Base-by-base conservation (phyloP, 2,113 vertebrate species). In the Catharus bicknelli region DNA sequence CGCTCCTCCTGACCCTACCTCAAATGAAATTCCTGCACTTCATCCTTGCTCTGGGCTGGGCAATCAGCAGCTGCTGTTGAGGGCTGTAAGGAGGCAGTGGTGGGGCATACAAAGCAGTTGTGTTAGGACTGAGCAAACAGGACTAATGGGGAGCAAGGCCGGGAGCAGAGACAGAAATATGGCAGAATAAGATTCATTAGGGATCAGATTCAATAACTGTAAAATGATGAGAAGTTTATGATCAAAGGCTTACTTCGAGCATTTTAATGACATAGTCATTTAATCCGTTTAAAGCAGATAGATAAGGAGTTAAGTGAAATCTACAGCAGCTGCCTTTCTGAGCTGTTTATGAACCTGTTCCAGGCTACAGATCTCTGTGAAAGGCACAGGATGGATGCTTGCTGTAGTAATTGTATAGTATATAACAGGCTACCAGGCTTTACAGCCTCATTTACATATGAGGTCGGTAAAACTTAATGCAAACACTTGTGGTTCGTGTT, bases 251-350 rank as follows among this genome's bases (percentile, higher is more conserved):
- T 83, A 91, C 93, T 95, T 95, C 8, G 51, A 95, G 92, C 92
- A 54, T 95, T 92, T 86, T 94, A 94, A 92, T 91, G 92, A 88
- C 94, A 89, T 83, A 82, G 51, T 76, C 62, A 19, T 86, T 94
- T 88, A 85, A 80, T 94, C 81, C 29, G 1, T 90, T 88, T 94
- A 90, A 77, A 86, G 86, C 92, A 90, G 91, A 94, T 88, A 86
- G 90, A 95, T 96, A 95, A 92, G 94, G 88, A 96, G 92, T 95
- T 94, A 94, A 96, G 75, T 86, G 89, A 94, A 95, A 91, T 92
- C 90, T 91, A 87, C 83, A 85, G 89, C 78, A 69, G 48, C 58
- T 2, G 11, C 77, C 61, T 40, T 63, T 87, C 70, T 59, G 66
- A 86, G 80, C 91, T 94, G 70, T 91, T 95, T 90, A 84, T 88